Percentiles rank a stretch among this genome's conserved stretches.
Conservation (phyloP, 2,888 invertebrate species). For the Mimas tiliae region DNA sequence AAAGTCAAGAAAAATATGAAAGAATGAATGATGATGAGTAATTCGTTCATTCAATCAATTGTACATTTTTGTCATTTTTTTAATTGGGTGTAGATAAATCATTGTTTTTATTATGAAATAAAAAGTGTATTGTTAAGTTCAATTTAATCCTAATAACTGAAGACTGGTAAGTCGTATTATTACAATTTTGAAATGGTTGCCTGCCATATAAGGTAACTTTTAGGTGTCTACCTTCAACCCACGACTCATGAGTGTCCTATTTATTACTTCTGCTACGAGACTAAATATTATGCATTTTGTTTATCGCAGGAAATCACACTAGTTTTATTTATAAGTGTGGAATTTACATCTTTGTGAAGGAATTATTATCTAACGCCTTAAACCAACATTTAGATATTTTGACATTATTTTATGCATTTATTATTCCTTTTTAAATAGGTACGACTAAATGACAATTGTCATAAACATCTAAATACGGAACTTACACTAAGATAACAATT, state of each 20-base stretch:
- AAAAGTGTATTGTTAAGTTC: conserved; percentile 5
- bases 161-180: conserved; percentile 42
- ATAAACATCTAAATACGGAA: too few species aligned
- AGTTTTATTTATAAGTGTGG: neutral
- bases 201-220: conserved; percentile 18
- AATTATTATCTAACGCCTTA: too few species aligned
- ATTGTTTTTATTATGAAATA: conserved; percentile 15
- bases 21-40: conserved; percentile 26
- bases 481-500: too few species aligned
- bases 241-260: conserved; percentile 39
- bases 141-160: conserved; percentile 22
- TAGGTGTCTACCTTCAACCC: conserved; percentile 14
- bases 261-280: neutral
- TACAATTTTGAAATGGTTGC: neutral
- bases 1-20: too few species aligned
- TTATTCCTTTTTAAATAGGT: too few species aligned
- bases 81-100: neutral
- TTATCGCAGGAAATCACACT: neutral
- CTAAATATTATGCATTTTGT: neutral
- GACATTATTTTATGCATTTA: too few species aligned
- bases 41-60: conserved; percentile 10
- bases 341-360: neutral
- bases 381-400: too few species aligned
- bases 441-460: too few species aligned
- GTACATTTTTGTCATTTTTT: conserved; percentile 4